A percentile compares a stretch with the other conserved stretches of the same genome.
Evolutionary conservation across 2,888 invertebrate species (phyloP).

Genomic region (Cylloceria caligata): DNA sequence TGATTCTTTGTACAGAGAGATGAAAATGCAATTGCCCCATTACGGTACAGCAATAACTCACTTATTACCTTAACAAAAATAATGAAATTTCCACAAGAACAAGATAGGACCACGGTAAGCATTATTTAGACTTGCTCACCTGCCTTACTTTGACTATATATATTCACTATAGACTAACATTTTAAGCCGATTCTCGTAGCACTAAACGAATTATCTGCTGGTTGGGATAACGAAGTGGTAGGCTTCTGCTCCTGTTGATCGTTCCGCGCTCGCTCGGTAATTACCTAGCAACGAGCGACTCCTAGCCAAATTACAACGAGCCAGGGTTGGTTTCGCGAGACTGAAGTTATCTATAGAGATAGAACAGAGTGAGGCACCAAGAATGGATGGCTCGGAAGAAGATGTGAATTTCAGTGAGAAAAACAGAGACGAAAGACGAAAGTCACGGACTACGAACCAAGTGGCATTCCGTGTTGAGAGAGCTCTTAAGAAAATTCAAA

Average conservation of each 20-base stretch:
- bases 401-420: slow-evolving; percentile 35
- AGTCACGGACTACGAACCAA: slow-evolving; percentile 21
- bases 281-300: slow-evolving; percentile 57
- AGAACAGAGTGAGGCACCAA: slow-evolving; percentile 2
- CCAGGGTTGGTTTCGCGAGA: neutral
- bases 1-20: neutral
- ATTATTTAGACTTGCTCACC: slow-evolving; percentile 56
- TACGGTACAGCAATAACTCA: neutral
- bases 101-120: slow-evolving; percentile 34
- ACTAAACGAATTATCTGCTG: slow-evolving; percentile 64
- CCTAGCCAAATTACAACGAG: slow-evolving; percentile 61
- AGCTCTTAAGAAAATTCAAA: slow-evolving; percentile 62
- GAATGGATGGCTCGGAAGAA: slow-evolving; percentile 54
- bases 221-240: slow-evolving; percentile 62
- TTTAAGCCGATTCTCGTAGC: slow-evolving; percentile 40
- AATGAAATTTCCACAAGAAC: slow-evolving; percentile 45
- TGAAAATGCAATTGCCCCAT: neutral
- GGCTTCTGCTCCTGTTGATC: slow-evolving; percentile 60
- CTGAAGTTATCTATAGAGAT: slow-evolving; percentile 37
- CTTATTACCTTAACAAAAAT: slow-evolving; percentile 50
- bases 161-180: neutral
- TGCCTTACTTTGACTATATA: slow-evolving; percentile 32
- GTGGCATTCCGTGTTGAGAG: slow-evolving; percentile 15
- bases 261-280: slow-evolving; percentile 58
- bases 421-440: slow-evolving; percentile 25